phyloP scores from a whole-genome alignment of 2,797 vertebrate species.

The Aphelocoma californica region DNA sequence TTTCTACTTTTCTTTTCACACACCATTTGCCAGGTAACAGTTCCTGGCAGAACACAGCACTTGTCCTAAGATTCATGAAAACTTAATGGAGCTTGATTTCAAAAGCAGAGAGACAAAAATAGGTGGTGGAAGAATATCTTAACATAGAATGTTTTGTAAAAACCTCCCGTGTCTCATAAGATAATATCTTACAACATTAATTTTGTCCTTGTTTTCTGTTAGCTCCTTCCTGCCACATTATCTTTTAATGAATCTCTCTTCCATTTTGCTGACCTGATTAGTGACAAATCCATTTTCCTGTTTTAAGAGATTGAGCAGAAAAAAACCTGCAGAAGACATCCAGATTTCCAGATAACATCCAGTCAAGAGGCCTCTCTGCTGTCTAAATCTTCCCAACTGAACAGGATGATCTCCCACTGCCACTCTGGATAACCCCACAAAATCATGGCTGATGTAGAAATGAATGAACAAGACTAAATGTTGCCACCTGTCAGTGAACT shows the following conservation, averaged over 20 bases:
- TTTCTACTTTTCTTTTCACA: background rate
- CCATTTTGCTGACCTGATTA: background rate
- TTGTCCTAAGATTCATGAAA: conserved; percentile 55
- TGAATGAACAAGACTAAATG: background rate
- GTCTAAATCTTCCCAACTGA: background rate
- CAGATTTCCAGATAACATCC: background rate
- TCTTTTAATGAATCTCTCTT: conserved; percentile 14
- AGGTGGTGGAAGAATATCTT: conserved; percentile 21
- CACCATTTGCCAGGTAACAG: conserved; percentile 33
- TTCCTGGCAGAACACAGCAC: conserved; percentile 47
- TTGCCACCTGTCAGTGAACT: background rate
- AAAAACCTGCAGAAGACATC: background rate
- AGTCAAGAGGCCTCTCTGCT: background rate
- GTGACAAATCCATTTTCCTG: background rate
- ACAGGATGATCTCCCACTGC: too few species aligned
- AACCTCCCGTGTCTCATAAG: background rate
- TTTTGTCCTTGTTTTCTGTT: background rate
- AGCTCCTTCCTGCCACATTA: background rate
- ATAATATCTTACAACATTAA: conserved; percentile 18
- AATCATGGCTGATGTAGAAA: background rate
- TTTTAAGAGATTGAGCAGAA: background rate
- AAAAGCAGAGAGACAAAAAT: conserved; percentile 60
- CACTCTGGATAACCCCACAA: background rate
- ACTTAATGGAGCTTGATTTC: conserved; percentile 61
- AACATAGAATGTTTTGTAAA: conserved; percentile 22